These are phyloP conservation scores for Melangyna quadrimaculata DNA, from an alignment of 2,888 invertebrate species.

Conservation along the genomic window DNA sequence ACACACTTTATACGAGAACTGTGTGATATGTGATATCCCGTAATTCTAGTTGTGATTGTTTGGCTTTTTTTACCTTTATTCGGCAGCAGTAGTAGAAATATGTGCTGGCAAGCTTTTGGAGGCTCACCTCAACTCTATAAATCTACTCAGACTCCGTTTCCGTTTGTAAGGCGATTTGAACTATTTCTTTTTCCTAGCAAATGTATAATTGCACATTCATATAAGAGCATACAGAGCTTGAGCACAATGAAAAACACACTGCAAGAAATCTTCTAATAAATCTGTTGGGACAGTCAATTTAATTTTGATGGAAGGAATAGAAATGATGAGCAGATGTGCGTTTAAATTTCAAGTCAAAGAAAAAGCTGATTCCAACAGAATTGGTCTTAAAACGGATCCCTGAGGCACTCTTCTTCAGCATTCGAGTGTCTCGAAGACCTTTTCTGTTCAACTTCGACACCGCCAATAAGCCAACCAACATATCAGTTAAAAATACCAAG, in stretches of 20 bases:
- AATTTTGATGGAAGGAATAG: no score
- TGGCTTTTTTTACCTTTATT: neutral
- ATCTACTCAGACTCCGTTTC: neutral
- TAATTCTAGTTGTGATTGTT: neutral
- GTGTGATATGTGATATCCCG: constrained; percentile 4
- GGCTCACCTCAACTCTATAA: constrained; percentile 41
- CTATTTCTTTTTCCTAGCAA: neutral
- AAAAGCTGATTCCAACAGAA: no score
- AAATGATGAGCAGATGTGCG: no score
- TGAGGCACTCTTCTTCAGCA: no score
- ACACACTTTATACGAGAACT: constrained; percentile 1
- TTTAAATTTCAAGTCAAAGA: no score
- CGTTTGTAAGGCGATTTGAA: neutral
- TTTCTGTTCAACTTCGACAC: no score
- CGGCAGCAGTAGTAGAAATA: neutral
- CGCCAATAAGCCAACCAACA: no score
- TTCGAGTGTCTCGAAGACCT: no score
- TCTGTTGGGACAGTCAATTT: neutral
- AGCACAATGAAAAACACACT: neutral
- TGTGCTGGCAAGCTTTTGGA: neutral
- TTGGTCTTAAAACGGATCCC: no score
- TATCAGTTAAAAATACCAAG: no score
- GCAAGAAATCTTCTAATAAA: neutral
- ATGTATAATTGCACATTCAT: neutral
- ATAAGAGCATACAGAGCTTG: neutral